Conservation (phyloP, 1,140 invertebrate species). For the Meteorus sp. region DNA sequence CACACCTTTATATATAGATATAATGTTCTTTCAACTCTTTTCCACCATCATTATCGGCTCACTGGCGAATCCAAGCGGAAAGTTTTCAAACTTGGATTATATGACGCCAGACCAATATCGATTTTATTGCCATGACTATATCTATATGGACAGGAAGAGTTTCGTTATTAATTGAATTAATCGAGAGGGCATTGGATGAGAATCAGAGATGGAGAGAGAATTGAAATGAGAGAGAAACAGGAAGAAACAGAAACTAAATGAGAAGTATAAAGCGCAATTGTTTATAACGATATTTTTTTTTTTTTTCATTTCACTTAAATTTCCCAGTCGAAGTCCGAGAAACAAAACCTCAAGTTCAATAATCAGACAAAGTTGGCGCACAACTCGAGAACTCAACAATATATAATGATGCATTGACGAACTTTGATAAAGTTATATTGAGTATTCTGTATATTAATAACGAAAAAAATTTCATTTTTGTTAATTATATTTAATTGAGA, state of each 20-base stretch:
- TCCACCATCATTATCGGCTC: conserved; percentile 10
- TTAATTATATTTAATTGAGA: too few relatives aligned
- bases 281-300: too few relatives aligned
- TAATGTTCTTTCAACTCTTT: neutral
- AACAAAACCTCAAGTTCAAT: neutral
- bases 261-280: too few relatives aligned
- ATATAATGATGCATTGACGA: too few relatives aligned
- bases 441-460: too few relatives aligned
- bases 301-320: neutral
- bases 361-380: conserved; percentile 8
- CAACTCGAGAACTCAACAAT: too few relatives aligned
- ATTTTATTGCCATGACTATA: conserved; percentile 15
- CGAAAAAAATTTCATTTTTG: too few relatives aligned
- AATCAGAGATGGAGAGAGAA: neutral
- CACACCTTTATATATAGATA: neutral
- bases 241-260: neutral
- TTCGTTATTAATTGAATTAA: conserved; percentile 24
- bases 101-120: conserved; percentile 12
- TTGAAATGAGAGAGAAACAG: neutral
- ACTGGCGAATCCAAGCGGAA: conserved; percentile 14
- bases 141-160: conserved; percentile 14
- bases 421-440: too few relatives aligned
- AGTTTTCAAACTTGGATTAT: conserved; percentile 14
- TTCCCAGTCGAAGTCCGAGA: neutral
- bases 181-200: neutral